Conservation (phyloP, 2,888 invertebrate genomes). For the Isoperla grammatica region DNA sequence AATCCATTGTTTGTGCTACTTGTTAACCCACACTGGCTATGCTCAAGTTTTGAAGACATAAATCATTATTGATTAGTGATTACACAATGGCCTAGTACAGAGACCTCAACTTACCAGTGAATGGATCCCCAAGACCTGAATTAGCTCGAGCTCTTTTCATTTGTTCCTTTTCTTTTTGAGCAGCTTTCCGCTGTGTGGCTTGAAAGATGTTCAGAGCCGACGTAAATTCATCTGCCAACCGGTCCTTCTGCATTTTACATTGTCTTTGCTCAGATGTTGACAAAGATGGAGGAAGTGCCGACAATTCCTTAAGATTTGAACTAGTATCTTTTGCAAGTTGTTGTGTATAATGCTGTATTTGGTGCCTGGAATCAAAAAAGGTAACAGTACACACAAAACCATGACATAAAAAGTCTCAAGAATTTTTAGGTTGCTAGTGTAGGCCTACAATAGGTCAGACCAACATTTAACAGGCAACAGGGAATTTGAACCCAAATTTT, state of each 20-base stretch:
- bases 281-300: slow-evolving; percentile 53
- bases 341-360: slow-evolving; percentile 92
- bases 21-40: no score
- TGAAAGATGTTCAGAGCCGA: slow-evolving; percentile 82
- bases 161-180: slow-evolving; percentile 86
- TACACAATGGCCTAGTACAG: no score
- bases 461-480: not conserved
- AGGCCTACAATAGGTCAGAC: not conserved
- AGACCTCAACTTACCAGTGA: slow-evolving; percentile 47
- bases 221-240: slow-evolving; percentile 89
- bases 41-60: no score
- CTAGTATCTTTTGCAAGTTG: slow-evolving; percentile 91
- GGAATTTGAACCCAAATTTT: no score
- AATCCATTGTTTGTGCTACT: no score
- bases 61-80: no score
- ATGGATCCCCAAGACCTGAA: slow-evolving; percentile 52
- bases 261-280: slow-evolving; percentile 65
- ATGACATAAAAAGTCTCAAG: slow-evolving; percentile 9
- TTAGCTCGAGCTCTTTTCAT: slow-evolving; percentile 69
- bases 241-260: slow-evolving; percentile 80
- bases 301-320: slow-evolving; percentile 74
- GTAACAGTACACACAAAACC: no score
- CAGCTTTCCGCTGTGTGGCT: slow-evolving; percentile 78
- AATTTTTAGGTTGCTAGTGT: not conserved
- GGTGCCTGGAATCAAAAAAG: slow-evolving; percentile 64